These are phyloP conservation scores for Ascaphus truei DNA, from an alignment of 2,113 vertebrate genomes.

Conservation along the genomic window DNA sequence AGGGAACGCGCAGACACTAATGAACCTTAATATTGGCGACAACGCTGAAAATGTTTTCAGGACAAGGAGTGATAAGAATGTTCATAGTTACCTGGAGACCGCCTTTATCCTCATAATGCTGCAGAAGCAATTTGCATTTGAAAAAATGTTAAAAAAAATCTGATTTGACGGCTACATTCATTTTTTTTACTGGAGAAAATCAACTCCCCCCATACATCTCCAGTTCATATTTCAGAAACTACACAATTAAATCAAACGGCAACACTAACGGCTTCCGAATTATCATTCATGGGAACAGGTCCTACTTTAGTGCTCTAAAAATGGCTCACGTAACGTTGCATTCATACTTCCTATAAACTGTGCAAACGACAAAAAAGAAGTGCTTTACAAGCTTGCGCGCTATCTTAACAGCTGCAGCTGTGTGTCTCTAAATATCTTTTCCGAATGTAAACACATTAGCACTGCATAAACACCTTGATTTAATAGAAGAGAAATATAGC, in stretches of 20 bases:
- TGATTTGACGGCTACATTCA: slow-evolving; percentile 27
- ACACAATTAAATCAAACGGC: too few species aligned
- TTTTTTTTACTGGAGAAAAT: slow-evolving; percentile 38
- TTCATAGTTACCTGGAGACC: slow-evolving; percentile 28
- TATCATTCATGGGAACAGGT: too few species aligned
- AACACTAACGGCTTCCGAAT: slow-evolving; percentile 24
- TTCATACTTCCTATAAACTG: slow-evolving; percentile 35
- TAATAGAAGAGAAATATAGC: slow-evolving; percentile 42
- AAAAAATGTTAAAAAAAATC: slow-evolving; percentile 42
- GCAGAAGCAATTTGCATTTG: slow-evolving; percentile 48
- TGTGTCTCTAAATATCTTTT: slow-evolving; percentile 45
- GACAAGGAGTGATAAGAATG: slow-evolving; percentile 29
- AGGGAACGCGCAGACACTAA: not conserved
- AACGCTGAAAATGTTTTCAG: not conserved
- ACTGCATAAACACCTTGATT: slow-evolving; percentile 51
- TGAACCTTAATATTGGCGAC: not conserved
- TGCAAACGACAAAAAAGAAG: slow-evolving; percentile 31
- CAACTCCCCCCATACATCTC: slow-evolving; percentile 4
- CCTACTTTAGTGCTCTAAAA: too few species aligned
- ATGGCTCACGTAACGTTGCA: not conserved
- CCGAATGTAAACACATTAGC: slow-evolving; percentile 51
- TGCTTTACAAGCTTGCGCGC: slow-evolving; percentile 29
- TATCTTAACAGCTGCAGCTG: slow-evolving; percentile 51
- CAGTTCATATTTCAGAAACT: slow-evolving; percentile 46
- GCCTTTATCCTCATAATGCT: slow-evolving; percentile 34